Evolutionary conservation across 2,797 vertebrate species (phyloP).

Genomic region (Clarias platycephalus): DNA sequence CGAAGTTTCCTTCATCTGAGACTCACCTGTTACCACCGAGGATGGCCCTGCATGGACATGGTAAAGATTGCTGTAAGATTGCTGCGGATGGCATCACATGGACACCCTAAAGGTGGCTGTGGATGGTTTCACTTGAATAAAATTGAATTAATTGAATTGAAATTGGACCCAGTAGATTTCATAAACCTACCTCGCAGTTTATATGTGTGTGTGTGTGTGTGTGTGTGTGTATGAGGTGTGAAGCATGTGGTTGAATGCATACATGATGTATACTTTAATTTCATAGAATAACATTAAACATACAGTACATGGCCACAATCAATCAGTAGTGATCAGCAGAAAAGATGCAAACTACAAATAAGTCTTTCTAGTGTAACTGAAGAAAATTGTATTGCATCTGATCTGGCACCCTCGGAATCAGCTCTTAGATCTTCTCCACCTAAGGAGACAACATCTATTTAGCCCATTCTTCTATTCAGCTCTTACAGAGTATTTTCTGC

Average conservation of each 20-base stretch:
- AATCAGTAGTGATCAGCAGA: not conserved
- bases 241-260: not conserved
- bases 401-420: not conserved
- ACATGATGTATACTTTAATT: not conserved
- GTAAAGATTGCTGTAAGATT: not conserved
- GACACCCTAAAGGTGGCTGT: not conserved
- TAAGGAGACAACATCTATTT: not conserved
- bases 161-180: not conserved
- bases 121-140: conserved; percentile 2
- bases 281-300: not conserved
- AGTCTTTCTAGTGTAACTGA: not conserved
- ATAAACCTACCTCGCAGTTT: too few relatives aligned
- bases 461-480: not conserved
- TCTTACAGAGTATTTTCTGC: not conserved
- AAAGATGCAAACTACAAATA: not conserved
- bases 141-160: not conserved
- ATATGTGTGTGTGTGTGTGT: too few relatives aligned
- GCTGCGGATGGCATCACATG: too few relatives aligned
- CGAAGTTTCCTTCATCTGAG: not conserved
- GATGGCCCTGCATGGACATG: too few relatives aligned
- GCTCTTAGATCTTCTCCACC: not conserved
- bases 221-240: too few relatives aligned
- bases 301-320: not conserved
- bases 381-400: too few relatives aligned
- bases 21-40: not conserved